phyloP scores from a whole-genome alignment of 2,888 invertebrate species.

The Rhodophaea formosa region DNA sequence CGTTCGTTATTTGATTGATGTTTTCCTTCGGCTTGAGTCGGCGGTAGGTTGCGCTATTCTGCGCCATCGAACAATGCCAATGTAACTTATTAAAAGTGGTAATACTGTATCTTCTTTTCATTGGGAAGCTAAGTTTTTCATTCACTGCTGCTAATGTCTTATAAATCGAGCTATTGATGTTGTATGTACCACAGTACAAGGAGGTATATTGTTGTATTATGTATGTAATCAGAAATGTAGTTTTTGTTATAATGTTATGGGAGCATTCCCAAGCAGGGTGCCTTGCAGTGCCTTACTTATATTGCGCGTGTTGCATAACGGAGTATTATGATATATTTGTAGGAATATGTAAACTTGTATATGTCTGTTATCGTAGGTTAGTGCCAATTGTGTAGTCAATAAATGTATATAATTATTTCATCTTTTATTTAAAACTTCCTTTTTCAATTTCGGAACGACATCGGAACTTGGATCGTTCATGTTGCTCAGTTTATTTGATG shows the following conservation, averaged over 20 bases:
- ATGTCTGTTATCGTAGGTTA: slow-evolving; percentile 35
- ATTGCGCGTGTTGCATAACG: slow-evolving; percentile 51
- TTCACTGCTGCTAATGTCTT: too few relatives aligned
- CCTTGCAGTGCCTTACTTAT: slow-evolving; percentile 39
- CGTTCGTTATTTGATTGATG: too few relatives aligned
- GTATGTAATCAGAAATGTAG: background rate
- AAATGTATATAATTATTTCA: slow-evolving; percentile 45
- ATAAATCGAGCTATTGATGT: too few relatives aligned
- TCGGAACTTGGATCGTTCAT: too few relatives aligned
- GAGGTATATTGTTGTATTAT: background rate
- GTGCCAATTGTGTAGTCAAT: slow-evolving; percentile 37
- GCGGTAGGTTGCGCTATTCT: too few relatives aligned
- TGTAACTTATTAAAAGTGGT: too few relatives aligned
- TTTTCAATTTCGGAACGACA: too few relatives aligned
- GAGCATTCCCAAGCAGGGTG: slow-evolving; percentile 24
- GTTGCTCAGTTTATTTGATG: too few relatives aligned
- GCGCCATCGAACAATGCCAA: too few relatives aligned
- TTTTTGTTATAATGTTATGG: background rate
- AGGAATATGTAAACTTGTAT: slow-evolving; percentile 37
- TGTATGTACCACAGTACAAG: background rate
- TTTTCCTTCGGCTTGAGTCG: too few relatives aligned
- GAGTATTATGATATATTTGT: slow-evolving; percentile 53
- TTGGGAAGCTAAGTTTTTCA: too few relatives aligned
- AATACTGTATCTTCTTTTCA: too few relatives aligned
- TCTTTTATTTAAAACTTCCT: background rate